Percentiles rank a stretch among this genome's conserved stretches.
Evolutionary conservation across 2,113 vertebrate species (phyloP).

Genomic region (Bubalus kerabau): DNA sequence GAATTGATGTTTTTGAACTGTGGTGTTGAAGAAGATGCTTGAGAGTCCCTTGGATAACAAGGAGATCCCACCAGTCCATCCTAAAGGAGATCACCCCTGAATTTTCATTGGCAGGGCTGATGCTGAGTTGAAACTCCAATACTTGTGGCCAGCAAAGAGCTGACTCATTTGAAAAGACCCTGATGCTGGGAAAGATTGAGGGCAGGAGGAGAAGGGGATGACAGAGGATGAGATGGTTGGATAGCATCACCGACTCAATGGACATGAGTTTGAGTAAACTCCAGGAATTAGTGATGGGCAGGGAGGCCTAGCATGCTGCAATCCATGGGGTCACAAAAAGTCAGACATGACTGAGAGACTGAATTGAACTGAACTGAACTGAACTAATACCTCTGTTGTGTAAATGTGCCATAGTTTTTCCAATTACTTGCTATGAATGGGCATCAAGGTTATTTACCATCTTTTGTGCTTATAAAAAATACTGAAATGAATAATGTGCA

Average conservation of each 20-base stretch:
- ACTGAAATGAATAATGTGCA: neutral
- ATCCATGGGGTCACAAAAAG: neutral
- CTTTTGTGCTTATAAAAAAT: neutral
- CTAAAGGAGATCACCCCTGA: neutral
- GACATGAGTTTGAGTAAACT: neutral
- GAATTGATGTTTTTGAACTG: neutral
- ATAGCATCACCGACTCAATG: neutral
- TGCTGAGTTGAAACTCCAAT: neutral
- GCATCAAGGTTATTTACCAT: neutral
- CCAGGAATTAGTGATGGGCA: neutral
- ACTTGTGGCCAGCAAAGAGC: neutral
- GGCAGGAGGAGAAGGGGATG: fast-evolving
- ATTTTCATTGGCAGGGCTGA: neutral
- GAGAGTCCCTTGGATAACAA: neutral
- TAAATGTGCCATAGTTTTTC: neutral
- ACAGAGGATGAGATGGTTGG: neutral
- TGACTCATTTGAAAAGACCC: neutral
- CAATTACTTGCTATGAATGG: neutral
- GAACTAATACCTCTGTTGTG: neutral
- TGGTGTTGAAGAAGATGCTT: neutral
- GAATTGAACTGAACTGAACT: neutral
- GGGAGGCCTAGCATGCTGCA: neutral
- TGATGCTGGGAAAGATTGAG: neutral
- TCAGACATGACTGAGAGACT: neutral
- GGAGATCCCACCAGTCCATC: neutral